Evolutionary conservation across 2,888 invertebrate genomes (phyloP), one percentile per base, ranked within the genome.

Genomic region (Lomographa bimaculata): DNA sequence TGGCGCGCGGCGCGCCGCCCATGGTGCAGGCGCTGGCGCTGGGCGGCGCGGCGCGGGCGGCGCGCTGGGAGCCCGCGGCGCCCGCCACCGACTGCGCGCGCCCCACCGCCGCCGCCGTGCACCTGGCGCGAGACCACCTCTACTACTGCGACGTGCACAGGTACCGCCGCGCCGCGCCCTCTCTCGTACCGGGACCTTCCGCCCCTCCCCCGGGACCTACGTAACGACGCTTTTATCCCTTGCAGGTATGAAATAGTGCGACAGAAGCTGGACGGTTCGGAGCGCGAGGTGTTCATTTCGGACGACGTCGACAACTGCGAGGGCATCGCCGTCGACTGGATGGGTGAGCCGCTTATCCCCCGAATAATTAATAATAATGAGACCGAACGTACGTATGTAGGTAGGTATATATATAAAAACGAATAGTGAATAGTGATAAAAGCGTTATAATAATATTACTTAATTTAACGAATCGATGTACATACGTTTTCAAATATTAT

Each of bases 271-370:
- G 91, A 92, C 70, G 93, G 93, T 5, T 75, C 80, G 7, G 80
- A 76, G 1, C 89, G 91, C 24, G 90, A 92, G 69, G 80, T 90
- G 20, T 90, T 94, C 60, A 70, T 93, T 7, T 85, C 86, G 1
- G 86, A 90, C 20, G 91, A 91, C 36, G 85, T 93, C 1, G 91
- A 91, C 55, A 91, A 91, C 69, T 93, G 93, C 60, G 93, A 94
- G 61, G 94, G 95, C 2, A 74, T 97, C 49, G 96, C 96, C 18
- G 91, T 96, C 38, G 97, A 97, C 80, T 96, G 95, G 95, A 91
- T 96, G 67, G 93, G 94, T 40, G 78, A 68, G 41, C n/a, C n/a
- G n/a, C n/a, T n/a, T n/a, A n/a, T n/a, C n/a, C n/a, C n/a, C n/a
- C n/a, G n/a, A n/a, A n/a, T n/a, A n/a, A n/a, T n/a, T n/a, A n/a